phyloP scores from a whole-genome alignment of 2,113 vertebrate genomes.

The Artemisiospiza belli region DNA sequence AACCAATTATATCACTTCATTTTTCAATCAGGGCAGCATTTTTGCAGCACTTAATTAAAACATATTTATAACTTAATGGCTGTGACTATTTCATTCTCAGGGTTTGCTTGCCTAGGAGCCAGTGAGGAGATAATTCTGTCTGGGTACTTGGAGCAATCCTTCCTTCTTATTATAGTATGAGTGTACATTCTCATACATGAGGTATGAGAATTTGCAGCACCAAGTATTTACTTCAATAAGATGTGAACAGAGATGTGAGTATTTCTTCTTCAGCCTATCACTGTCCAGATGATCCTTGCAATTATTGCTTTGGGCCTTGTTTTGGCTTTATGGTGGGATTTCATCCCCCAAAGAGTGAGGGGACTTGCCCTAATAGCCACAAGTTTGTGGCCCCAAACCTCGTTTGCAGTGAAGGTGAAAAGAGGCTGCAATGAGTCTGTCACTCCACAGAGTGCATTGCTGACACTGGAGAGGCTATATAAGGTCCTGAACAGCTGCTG shows the following conservation, averaged over 20 bases:
- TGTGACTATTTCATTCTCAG: not conserved
- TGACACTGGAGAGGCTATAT: not conserved
- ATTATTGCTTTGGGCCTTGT: not conserved
- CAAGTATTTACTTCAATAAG: not conserved
- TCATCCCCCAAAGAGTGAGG: not conserved
- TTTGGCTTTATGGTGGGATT: not conserved
- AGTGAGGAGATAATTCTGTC: not conserved
- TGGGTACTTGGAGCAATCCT: not conserved
- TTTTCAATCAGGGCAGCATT: not conserved
- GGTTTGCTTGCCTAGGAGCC: not conserved
- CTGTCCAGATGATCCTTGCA: not conserved
- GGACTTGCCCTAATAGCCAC: not conserved
- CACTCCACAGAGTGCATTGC: not conserved
- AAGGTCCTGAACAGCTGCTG: not conserved
- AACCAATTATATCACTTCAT: not conserved
- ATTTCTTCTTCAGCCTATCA: not conserved
- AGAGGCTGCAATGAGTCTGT: not conserved
- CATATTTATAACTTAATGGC: not conserved
- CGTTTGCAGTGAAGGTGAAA: not conserved
- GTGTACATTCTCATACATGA: not conserved
- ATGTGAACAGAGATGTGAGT: not conserved
- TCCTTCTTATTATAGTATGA: not conserved
- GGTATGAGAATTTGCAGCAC: not conserved
- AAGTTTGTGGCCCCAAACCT: not conserved
- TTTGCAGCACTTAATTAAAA: not conserved